A percentile compares a stretch with the other conserved stretches of the same genome.
These are phyloP conservation scores for Cossypha niveicapilla DNA, from an alignment of 2,797 vertebrate genomes.

Conservation along the genomic window DNA sequence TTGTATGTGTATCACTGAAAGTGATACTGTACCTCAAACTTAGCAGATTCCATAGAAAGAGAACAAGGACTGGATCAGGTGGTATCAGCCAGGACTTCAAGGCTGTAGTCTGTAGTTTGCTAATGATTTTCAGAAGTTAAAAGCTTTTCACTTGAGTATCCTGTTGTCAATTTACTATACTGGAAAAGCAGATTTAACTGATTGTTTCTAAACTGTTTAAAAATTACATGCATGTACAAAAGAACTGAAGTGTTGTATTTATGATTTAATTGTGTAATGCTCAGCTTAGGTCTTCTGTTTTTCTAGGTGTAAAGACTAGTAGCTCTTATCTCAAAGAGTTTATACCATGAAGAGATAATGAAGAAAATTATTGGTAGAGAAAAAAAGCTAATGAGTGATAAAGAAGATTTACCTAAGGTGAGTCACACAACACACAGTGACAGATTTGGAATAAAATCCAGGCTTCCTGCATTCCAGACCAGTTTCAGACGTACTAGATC, in stretches of 20 bases:
- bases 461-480: background rate
- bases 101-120: background rate
- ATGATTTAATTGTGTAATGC: background rate
- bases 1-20: background rate
- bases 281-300: background rate
- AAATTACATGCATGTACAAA: background rate
- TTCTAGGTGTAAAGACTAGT: background rate
- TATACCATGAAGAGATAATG: background rate
- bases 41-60: background rate
- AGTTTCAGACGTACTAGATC: background rate
- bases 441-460: conserved; percentile 1
- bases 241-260: background rate
- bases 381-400: background rate
- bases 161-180: background rate
- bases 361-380: background rate
- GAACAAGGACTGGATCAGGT: background rate
- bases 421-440: background rate
- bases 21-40: background rate
- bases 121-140: background rate
- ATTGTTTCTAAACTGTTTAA: background rate
- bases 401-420: background rate
- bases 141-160: background rate
- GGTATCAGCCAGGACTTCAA: background rate
- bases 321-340: background rate
- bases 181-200: background rate